Evolutionary conservation across 2,797 vertebrate species (phyloP).

Genomic region (Heterohyrax brucei): DNA sequence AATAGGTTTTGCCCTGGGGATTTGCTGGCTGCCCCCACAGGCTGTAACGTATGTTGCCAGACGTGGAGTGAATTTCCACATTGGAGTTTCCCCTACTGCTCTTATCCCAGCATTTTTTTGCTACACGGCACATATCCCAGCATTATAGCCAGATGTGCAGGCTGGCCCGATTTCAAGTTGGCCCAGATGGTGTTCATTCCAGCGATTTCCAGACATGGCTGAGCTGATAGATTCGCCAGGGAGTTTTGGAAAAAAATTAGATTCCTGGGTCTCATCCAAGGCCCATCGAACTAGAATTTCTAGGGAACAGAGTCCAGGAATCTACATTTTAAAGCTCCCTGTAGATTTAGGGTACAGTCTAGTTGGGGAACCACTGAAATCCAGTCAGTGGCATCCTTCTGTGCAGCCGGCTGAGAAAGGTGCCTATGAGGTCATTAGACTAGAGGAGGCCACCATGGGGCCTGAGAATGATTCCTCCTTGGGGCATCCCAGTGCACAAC

Average conservation of each 20-base stretch:
- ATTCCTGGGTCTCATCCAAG: conserved; percentile 10
- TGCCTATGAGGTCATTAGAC: not conserved
- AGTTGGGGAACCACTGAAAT: conserved; percentile 21
- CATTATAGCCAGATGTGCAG: not conserved
- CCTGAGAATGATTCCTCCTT: not conserved
- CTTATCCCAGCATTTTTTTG: not conserved
- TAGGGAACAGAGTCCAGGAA: conserved; percentile 11
- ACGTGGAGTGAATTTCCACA: conserved; percentile 12
- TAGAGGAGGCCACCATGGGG: not conserved
- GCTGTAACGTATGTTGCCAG: not conserved
- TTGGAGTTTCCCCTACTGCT: conserved; percentile 68
- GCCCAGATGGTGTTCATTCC: not conserved
- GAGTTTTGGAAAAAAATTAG: conserved; percentile 47
- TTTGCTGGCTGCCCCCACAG: conserved; percentile 5
- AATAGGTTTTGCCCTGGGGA: not conserved
- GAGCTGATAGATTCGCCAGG: not conserved
- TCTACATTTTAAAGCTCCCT: conserved; percentile 8
- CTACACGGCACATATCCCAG: not conserved
- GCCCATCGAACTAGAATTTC: conserved; percentile 50
- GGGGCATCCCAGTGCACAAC: not conserved
- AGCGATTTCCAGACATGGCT: not conserved
- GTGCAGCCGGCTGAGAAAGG: not conserved
- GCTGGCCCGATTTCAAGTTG: not conserved
- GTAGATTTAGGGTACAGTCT: not conserved
- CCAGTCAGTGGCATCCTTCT: not conserved